A percentile compares a stretch with the other conserved stretches of the same genome.
Conservation (phyloP, 2,888 invertebrate genomes). For the Agonum fuliginosum region DNA sequence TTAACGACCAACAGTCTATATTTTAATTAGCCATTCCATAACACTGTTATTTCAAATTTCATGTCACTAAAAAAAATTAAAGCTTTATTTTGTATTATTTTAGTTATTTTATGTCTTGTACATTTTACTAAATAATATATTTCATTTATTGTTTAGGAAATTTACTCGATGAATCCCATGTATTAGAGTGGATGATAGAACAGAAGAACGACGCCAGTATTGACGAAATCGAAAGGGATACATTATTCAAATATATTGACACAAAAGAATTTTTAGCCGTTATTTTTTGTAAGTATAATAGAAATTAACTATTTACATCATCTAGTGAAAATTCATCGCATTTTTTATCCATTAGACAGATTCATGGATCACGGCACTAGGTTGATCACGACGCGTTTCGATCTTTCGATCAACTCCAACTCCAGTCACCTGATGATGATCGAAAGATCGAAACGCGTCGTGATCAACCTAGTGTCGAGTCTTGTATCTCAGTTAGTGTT, state of each 20-base stretch:
- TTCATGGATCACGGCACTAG: no score
- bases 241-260: slow-evolving; percentile 88
- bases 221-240: slow-evolving; percentile 90
- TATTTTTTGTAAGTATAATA: slow-evolving; percentile 86
- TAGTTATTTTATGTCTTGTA: not conserved
- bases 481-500: no score
- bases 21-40: slow-evolving; percentile 69
- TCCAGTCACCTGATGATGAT: no score
- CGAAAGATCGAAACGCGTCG: no score
- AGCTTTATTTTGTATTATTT: not conserved
- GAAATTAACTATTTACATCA: no score
- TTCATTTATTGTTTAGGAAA: slow-evolving; percentile 81
- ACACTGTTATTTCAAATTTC: slow-evolving; percentile 63
- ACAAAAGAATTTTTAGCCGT: slow-evolving; percentile 94
- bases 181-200: slow-evolving; percentile 92
- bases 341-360: no score
- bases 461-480: no score
- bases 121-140: slow-evolving; percentile 46
- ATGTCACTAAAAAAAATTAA: slow-evolving; percentile 14
- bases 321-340: no score
- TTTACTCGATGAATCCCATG: slow-evolving; percentile 85
- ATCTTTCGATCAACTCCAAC: not conserved
- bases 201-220: slow-evolving; percentile 95
- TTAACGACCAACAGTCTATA: slow-evolving; percentile 54
- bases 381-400: no score